Evolutionary conservation across 2,113 vertebrate genomes (phyloP), one percentile per base, ranked within the genome.

Genomic region (Origma solitaria): DNA sequence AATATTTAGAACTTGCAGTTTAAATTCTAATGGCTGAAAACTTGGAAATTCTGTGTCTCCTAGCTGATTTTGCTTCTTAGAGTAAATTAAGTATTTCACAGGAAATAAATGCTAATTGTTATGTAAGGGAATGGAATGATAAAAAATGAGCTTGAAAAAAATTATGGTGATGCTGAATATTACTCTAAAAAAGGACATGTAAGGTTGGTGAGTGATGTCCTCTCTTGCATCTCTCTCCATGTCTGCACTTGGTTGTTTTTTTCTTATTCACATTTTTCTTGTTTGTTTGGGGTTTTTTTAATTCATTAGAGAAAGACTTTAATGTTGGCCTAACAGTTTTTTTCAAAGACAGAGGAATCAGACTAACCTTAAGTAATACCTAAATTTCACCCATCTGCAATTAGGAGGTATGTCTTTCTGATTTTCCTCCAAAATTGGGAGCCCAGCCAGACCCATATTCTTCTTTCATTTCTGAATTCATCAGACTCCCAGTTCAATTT

Each of bases 121-220:
- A 31, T 16, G 4, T 73, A 53, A 72, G 16, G 12, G 71, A 83
- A 77, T 31, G 0, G 58, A 82, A 57, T 1, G 42, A 38, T 20
- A 51, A 23, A 31, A 17, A 45, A n/a, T 15, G 45, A 68, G 1
- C 18, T 19, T 71, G 45, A 16, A 83, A 79, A 82, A 76, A 22
- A 13, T 40, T 33, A 42, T 1, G 5, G 3, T 31, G 9, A 22
- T 57, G 13, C 9, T 72, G 2, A 53, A 54, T 35, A 16, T 19
- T 40, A 27, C 11, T 50, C 75, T 0, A 40, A 31, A 76, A 79
- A 50, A 53, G 5, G 11, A 61, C 2, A 6, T 21, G 5, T 31
- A 45, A 64, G 1, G 3, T 61, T n/a, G 80, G 4, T 45, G 20
- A 79, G 13, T 62, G 0, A 0, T 40, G 15, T 47, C 7, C 5